phyloP scores from a whole-genome alignment of 2,797 vertebrate genomes.

The Coranthus polyacanthus region DNA sequence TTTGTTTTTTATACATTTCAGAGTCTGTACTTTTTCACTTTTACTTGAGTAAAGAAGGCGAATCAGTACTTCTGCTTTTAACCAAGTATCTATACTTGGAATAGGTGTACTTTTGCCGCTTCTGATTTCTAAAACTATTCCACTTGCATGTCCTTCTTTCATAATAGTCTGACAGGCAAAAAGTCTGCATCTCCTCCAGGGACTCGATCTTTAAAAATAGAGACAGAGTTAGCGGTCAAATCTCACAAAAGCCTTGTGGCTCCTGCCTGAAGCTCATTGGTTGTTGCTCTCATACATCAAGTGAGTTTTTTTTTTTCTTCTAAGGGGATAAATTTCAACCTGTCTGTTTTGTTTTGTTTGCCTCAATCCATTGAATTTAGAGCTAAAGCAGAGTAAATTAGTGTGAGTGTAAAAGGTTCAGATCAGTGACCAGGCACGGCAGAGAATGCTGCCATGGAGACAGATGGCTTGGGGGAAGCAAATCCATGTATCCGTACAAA shows the following conservation, averaged over 20 bases:
- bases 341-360: constrained; percentile 17
- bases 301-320: constrained; percentile 25
- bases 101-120: no score
- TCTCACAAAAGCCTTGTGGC: neutral
- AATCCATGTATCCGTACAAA: constrained; percentile 13
- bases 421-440: constrained; percentile 37
- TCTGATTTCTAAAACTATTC: no score
- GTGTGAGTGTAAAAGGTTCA: constrained; percentile 22
- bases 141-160: no score
- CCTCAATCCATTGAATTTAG: constrained; percentile 21
- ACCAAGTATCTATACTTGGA: no score
- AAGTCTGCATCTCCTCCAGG: neutral
- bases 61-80: no score
- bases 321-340: constrained; percentile 26
- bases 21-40: no score
- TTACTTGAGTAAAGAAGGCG: no score
- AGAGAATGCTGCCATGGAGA: constrained; percentile 37
- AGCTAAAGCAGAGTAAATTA: constrained; percentile 32
- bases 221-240: constrained; percentile 22
- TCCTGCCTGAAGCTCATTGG: constrained; percentile 1
- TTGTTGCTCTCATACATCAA: constrained; percentile 10
- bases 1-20: no score
- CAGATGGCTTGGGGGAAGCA: constrained; percentile 19
- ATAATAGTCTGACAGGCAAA: no score
- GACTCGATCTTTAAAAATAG: no score